Evolutionary conservation across 2,888 invertebrate genomes (phyloP), one percentile per base, ranked within the genome.

Genomic region (Candidula unifasciata): DNA sequence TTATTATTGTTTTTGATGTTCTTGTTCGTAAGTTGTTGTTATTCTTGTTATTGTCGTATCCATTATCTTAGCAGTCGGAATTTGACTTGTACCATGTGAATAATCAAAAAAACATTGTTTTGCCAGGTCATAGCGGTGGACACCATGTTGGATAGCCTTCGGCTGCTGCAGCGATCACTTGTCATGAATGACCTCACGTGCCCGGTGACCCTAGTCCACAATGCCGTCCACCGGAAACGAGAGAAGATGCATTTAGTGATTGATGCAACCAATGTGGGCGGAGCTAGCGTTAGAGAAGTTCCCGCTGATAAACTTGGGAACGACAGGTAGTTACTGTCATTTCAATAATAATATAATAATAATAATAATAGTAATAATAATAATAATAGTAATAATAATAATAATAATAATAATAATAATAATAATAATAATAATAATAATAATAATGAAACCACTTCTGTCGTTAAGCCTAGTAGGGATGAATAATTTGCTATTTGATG

Each of bases 141-240:
- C 68, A 37, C 79, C 71, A 66, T 83, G 83, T 21, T 78, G 52
- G 54, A 24, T 21, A 83, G 54, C 37, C 37, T 76, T 8, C 24
- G 60, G 27, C 83, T 83, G 1, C 71, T 83, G 30, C 83, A 83
- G 76, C 52, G 77, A 27, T 83, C 83, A 0, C 71, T 83, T n/a
- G 21, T 60, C 30, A 69, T 76, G 13, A 83, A 83, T 54, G 68
- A 37, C 68, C 79, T 83, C 13, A 13, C 69, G 0, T 83, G 83
- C 57, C 78, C 33, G 18, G 83, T 83, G 24, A 83, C 83, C 2
- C 57, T 83, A 2, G 8, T 83, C 27, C 78, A 79, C 60, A 83
- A 83, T 69, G 83, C 83, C 10, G n/a, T 83, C 21, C 60, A 83
- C 83, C 60, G 71, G 13, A 52, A 27, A 24, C 78, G 83, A 6